Evolutionary conservation across 2,888 invertebrate species (phyloP), one percentile per base, ranked within the genome.

Genomic region (Tetragonisca angustula): DNA sequence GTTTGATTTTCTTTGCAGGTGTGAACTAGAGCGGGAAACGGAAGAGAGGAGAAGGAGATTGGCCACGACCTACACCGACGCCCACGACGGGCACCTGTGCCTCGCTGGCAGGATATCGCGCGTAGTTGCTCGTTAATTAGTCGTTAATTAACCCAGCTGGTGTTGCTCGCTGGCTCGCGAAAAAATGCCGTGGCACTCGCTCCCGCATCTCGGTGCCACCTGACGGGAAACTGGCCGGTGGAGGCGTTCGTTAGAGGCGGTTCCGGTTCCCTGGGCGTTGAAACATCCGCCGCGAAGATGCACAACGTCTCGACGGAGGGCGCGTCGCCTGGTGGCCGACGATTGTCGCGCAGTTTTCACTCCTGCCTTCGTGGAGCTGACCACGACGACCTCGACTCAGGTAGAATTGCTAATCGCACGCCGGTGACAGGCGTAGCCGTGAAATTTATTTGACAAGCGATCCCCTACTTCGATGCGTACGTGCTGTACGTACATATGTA

Each of bases 261-360:
- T 56, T 65, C 64, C 61, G 27, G 32, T 9, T 9, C 56, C 11
- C 21, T 9, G 21, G n/a, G 0, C 19, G 9, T 19, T 27, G 17
- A 64, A 50, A 78, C 74, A 65, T 61, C 59, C 56, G 32, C 75
- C 21, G 43, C 19, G 74, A 88, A 79, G 86, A 91, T 93, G 92
- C 92, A 93, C 76, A 83, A 91, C 92, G 79, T 90, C 76, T 91
- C 94, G 75, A 91, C 93, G 86, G 94, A 94, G 83, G 93, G 93
- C 36, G 90, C 94, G 70, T 94, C 94, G 74, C 94, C 94, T 50
- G 93, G 94, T 52, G 94, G 93, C 80, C 91, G 96, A 86, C 95
- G 96, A 83, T 95, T 96, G 87, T 96, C 96, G 71, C 95, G 96
- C 93, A 96, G 96, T 92, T 96, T 96, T 94, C 96, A 96, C 95